Evolutionary conservation across 1,140 invertebrate genomes (phyloP).

Genomic region (Hypothenemus hampei): DNA sequence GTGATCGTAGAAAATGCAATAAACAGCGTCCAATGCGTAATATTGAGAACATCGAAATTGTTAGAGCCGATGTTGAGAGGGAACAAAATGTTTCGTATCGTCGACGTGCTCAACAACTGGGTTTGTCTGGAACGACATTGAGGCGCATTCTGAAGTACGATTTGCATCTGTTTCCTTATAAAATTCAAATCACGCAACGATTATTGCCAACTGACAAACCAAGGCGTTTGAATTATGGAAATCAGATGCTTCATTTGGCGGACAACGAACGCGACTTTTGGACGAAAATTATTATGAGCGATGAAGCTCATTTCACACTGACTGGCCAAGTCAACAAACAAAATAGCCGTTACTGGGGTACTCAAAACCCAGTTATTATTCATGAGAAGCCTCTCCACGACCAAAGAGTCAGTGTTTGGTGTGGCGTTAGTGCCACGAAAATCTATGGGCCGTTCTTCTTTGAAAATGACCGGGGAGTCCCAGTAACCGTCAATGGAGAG

Average conservation of each 20-base stretch:
- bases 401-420: slow-evolving; percentile 22
- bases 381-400: slow-evolving; percentile 18
- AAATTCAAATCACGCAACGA: neutral
- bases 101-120: neutral
- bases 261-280: neutral
- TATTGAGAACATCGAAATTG: too few species aligned
- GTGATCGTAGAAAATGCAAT: too few species aligned
- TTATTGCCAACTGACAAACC: neutral
- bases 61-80: neutral
- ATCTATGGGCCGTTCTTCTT: slow-evolving; percentile 34
- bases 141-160: neutral
- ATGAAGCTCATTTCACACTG: slow-evolving; percentile 14
- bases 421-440: slow-evolving; percentile 9
- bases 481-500: slow-evolving; percentile 3
- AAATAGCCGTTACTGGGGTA: slow-evolving; percentile 11
- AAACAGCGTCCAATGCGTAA: too few species aligned
- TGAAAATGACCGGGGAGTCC: slow-evolving; percentile 17
- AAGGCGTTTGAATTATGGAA: neutral
- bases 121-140: neutral
- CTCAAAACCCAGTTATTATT: slow-evolving; percentile 10
- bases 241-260: neutral
- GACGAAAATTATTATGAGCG: slow-evolving; percentile 12
- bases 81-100: neutral
- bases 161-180: neutral
- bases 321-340: slow-evolving; percentile 9